Evolutionary conservation across 2,113 vertebrate genomes (phyloP).

Genomic region (Anthoscopus minutus): DNA sequence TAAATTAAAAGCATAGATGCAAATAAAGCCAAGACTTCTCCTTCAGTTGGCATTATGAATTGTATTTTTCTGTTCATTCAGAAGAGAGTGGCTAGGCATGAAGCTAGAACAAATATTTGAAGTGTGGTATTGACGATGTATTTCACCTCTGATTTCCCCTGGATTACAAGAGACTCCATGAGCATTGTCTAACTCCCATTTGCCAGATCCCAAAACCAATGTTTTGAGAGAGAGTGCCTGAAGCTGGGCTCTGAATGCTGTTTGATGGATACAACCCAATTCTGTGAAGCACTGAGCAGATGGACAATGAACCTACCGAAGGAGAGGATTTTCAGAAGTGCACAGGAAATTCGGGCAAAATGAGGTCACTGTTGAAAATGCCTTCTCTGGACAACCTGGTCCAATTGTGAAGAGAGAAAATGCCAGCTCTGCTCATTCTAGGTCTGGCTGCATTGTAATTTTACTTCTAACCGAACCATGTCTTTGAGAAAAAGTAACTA

Average conservation of each 20-base stretch:
- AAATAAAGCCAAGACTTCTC: neutral
- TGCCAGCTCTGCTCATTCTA: neutral
- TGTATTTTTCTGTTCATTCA: neutral
- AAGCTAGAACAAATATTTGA: neutral
- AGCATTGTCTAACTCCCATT: neutral
- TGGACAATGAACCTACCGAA: neutral
- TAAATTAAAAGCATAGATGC: neutral
- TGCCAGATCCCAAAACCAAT: neutral
- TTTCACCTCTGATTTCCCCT: neutral
- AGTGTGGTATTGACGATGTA: neutral
- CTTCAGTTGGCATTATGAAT: neutral
- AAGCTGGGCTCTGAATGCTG: neutral
- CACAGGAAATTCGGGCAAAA: neutral
- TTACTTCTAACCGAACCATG: neutral
- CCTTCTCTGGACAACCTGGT: neutral
- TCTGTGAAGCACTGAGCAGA: neutral
- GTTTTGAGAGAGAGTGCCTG: neutral
- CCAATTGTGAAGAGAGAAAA: neutral
- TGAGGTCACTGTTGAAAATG: neutral
- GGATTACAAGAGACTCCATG: neutral
- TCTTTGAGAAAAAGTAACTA: neutral
- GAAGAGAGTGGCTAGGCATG: neutral
- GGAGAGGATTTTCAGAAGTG: neutral
- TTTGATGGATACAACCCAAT: neutral
- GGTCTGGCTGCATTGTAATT: neutral